Evolutionary conservation across 2,797 vertebrate species (phyloP).

Genomic region (Poecile montanus): DNA sequence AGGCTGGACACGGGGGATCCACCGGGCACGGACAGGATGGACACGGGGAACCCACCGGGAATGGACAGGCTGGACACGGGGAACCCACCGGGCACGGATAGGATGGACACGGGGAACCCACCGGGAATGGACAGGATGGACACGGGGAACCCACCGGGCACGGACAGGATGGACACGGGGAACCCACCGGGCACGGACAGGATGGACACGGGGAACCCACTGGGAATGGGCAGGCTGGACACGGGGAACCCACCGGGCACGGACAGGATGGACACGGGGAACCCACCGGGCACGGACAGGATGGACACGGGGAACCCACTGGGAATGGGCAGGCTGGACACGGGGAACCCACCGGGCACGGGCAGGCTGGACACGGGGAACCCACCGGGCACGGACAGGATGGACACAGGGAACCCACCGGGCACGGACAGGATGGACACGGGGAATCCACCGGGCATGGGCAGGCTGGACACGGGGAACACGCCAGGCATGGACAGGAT

Average conservation of each 20-base stretch:
- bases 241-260: fast-evolving
- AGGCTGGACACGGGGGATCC: fast-evolving
- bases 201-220: fast-evolving
- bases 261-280: neutral
- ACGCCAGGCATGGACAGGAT: fast-evolving
- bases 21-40: fast-evolving
- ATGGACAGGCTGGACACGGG: fast-evolving
- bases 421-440: fast-evolving
- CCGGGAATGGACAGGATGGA: fast-evolving
- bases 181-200: fast-evolving
- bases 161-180: fast-evolving
- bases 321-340: fast-evolving
- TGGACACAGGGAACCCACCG: fast-evolving
- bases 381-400: fast-evolving
- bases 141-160: fast-evolving
- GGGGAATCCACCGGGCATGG: fast-evolving
- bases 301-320: fast-evolving
- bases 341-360: fast-evolving
- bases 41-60: fast-evolving
- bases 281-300: fast-evolving
- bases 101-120: fast-evolving
- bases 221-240: fast-evolving
- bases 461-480: fast-evolving
- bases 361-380: fast-evolving
- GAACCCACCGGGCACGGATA: fast-evolving